These are phyloP conservation scores for Montipora cactus DNA, from an alignment of 64 coral and sea anemone genomes.

Conservation along the genomic window DNA sequence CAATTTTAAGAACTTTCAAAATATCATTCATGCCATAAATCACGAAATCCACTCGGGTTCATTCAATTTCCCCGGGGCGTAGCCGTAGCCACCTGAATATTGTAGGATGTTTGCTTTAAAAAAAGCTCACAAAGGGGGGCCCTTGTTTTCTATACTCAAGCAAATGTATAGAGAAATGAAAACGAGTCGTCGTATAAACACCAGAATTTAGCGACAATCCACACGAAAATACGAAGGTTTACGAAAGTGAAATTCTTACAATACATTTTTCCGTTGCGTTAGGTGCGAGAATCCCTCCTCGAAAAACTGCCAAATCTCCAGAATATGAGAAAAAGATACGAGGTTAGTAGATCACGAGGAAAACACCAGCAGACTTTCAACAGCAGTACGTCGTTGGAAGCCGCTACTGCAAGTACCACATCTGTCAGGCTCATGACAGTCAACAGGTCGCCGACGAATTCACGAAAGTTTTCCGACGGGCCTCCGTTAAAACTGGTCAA, in stretches of 20 bases:
- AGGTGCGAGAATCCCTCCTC: conserved; percentile 34
- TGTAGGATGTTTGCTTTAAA: too few species aligned
- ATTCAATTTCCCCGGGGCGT: too few species aligned
- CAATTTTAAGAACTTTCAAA: too few species aligned
- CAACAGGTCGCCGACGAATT: conserved; percentile 15
- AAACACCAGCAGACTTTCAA: neutral
- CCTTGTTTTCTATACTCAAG: too few species aligned
- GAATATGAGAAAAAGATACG: neutral
- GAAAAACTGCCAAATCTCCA: neutral
- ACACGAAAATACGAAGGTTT: neutral
- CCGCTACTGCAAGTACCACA: conserved; percentile 6
- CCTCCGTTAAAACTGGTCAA: conserved; percentile 18
- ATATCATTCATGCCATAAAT: too few species aligned
- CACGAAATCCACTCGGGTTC: too few species aligned
- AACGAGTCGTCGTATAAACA: too few species aligned
- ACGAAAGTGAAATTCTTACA: neutral
- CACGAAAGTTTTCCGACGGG: neutral
- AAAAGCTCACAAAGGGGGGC: too few species aligned
- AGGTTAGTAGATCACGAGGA: neutral
- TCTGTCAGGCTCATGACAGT: conserved; percentile 6
- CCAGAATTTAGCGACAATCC: neutral
- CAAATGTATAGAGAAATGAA: too few species aligned
- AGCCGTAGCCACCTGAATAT: too few species aligned
- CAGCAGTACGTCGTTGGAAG: conserved; percentile 16
- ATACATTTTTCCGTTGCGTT: neutral